phyloP scores from a whole-genome alignment of 2,888 invertebrate genomes.

The Conomelus anceps region DNA sequence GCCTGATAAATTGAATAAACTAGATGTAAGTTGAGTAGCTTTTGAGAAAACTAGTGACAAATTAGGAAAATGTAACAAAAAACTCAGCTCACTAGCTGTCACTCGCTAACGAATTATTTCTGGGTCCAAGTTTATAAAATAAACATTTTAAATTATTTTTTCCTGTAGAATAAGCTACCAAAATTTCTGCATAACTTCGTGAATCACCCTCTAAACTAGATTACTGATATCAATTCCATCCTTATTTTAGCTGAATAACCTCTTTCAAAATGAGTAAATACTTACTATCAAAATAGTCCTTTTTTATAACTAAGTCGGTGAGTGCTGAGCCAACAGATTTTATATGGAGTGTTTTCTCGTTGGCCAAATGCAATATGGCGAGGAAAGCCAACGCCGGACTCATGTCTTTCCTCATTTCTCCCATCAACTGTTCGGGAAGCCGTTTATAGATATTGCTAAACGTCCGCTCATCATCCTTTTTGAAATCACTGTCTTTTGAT shows the following conservation, averaged over 20 bases:
- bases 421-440: background rate
- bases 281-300: background rate
- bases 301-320: background rate
- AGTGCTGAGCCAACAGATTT: background rate
- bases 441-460: background rate
- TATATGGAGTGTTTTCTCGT: background rate
- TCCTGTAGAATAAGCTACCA: too few species aligned
- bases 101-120: too few species aligned
- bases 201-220: background rate
- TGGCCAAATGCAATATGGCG: background rate
- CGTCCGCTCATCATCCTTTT: background rate
- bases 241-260: background rate
- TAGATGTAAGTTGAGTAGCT: too few species aligned
- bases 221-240: too few species aligned
- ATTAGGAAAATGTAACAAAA: too few species aligned
- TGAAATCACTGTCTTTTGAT: background rate
- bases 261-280: background rate
- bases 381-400: constrained; percentile 2
- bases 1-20: too few species aligned
- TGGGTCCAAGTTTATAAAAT: too few species aligned
- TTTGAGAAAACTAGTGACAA: too few species aligned
- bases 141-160: too few species aligned
- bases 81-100: too few species aligned
- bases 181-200: too few species aligned
- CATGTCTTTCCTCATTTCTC: background rate